A percentile compares a stretch with the other conserved stretches of the same genome.
Conservation (phyloP, 2,797 vertebrate species). For the Acanthiza pusilla region DNA sequence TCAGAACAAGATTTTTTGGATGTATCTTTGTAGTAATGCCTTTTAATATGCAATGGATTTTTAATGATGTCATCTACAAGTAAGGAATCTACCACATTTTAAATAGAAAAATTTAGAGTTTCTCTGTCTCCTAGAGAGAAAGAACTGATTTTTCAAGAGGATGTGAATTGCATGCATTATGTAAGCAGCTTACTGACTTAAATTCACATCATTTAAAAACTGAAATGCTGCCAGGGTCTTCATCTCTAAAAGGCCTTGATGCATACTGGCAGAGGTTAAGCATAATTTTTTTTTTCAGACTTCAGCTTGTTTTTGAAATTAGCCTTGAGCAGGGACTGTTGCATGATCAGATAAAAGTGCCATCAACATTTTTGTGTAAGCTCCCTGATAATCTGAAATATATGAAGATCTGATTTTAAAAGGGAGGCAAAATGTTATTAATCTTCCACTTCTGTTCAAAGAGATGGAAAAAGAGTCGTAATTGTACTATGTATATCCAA, state of each 20-base stretch:
- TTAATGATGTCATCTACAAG: neutral
- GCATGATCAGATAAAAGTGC: neutral
- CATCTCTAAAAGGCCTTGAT: neutral
- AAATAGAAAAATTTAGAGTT: neutral
- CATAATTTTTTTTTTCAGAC: neutral
- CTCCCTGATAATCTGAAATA: neutral
- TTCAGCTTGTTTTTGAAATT: neutral
- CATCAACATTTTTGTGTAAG: neutral
- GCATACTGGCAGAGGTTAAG: neutral
- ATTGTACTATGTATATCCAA: neutral
- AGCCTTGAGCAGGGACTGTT: neutral
- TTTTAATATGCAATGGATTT: neutral
- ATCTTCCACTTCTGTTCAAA: neutral
- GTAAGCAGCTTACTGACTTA: neutral
- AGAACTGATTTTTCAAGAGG: neutral
- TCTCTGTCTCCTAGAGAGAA: neutral
- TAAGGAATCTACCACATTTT: neutral
- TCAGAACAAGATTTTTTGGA: neutral
- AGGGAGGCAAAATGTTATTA: neutral
- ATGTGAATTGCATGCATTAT: neutral
- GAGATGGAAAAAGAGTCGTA: neutral
- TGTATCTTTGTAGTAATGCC: neutral
- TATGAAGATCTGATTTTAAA: neutral
- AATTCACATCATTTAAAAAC: neutral
- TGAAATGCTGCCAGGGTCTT: neutral